A percentile compares a stretch with the other conserved stretches of the same genome.
These are phyloP conservation scores for Triplophysa siluroides DNA, from an alignment of 2,113 vertebrate genomes.

Conservation along the genomic window DNA sequence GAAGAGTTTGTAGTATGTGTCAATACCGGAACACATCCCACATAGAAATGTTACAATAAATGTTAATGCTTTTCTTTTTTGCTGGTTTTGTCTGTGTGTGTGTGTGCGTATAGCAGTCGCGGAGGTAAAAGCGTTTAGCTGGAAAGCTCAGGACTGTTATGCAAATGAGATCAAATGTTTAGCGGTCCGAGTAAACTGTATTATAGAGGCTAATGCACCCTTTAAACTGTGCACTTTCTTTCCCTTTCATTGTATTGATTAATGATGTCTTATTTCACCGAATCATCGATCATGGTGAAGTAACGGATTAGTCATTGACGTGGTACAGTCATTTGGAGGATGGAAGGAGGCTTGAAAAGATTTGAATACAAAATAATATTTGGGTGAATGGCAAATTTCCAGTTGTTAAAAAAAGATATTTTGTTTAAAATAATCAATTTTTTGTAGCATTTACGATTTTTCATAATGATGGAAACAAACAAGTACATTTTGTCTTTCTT, in stretches of 20 bases:
- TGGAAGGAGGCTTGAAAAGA: background rate
- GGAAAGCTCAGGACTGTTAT: conserved; percentile 18
- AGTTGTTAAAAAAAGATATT: too few species aligned
- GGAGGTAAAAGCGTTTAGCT: background rate
- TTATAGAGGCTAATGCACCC: conserved; percentile 1
- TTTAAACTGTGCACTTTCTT: background rate
- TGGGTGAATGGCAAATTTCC: too few species aligned
- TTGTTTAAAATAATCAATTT: too few species aligned
- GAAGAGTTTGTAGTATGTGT: too few species aligned
- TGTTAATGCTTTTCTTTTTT: background rate
- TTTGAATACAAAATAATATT: too few species aligned
- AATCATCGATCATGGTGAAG: conserved; percentile 1
- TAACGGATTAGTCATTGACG: conserved; percentile 15
- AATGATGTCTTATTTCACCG: background rate
- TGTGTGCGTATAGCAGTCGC: background rate
- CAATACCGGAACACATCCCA: too few species aligned
- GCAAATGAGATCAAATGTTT: conserved; percentile 17
- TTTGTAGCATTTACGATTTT: too few species aligned
- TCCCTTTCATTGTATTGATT: background rate
- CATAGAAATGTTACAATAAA: background rate
- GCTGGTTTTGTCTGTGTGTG: background rate
- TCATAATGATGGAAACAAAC: too few species aligned
- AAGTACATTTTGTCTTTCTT: too few species aligned
- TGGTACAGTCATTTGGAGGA: background rate
- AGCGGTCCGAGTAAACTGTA: background rate